Percentiles rank a stretch among this genome's conserved stretches.
Conservation (phyloP, 1,140 invertebrate genomes). For the Saccostrea echinata region DNA sequence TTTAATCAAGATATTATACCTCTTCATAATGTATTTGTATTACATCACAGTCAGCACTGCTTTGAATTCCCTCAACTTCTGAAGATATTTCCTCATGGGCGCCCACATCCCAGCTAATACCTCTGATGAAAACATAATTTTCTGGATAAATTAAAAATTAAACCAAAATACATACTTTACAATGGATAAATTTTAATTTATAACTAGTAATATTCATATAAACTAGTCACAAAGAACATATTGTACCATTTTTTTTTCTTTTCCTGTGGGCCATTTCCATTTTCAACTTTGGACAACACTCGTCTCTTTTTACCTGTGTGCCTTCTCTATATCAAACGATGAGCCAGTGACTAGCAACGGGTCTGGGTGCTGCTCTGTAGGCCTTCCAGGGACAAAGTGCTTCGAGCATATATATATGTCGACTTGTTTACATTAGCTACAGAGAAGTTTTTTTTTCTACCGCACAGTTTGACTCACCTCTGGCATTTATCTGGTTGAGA, state of each 20-base stretch:
- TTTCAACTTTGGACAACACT: neutral
- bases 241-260: neutral
- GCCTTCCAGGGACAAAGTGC: conserved; percentile 43
- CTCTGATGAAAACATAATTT: too few species aligned
- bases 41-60: neutral
- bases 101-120: neutral
- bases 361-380: conserved; percentile 30
- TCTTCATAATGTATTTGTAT: neutral
- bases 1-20: too few species aligned
- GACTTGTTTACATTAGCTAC: conserved; percentile 52
- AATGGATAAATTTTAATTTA: too few species aligned
- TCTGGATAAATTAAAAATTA: too few species aligned
- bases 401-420: conserved; percentile 47
- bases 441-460: conserved; percentile 49
- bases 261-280: neutral
- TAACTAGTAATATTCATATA: too few species aligned
- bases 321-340: neutral
- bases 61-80: neutral
- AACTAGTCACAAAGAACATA: too few species aligned
- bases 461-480: conserved; percentile 50
- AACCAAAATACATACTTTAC: too few species aligned
- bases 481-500: conserved; percentile 16
- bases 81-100: neutral
- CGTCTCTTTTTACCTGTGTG: neutral
- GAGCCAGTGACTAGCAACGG: neutral